Percentiles rank a stretch among this genome's conserved stretches.
Conservation (phyloP, 2,113 vertebrate genomes). For the Panthera tigris region DNA sequence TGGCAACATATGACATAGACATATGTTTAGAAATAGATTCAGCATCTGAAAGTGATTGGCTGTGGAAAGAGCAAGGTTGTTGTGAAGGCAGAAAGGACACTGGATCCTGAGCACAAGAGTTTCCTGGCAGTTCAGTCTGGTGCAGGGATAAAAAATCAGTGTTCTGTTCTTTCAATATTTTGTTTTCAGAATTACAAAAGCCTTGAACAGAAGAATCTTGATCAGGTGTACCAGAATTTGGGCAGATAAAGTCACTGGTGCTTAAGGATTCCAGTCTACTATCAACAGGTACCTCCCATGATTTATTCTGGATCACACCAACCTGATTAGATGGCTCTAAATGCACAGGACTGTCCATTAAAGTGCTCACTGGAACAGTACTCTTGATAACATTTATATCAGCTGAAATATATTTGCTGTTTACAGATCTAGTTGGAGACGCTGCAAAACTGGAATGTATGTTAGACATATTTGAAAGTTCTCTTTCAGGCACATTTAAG, state of each 20-base stretch:
- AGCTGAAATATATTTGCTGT: constrained; percentile 79
- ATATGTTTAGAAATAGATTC: constrained; percentile 73
- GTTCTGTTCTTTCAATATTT: constrained; percentile 81
- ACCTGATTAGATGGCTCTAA: constrained; percentile 80
- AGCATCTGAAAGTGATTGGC: constrained; percentile 73
- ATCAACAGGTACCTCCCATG: constrained; percentile 82
- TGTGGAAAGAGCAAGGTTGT: constrained; percentile 75
- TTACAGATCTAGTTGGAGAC: constrained; percentile 73
- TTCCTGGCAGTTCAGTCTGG: constrained; percentile 76
- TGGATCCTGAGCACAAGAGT: constrained; percentile 76
- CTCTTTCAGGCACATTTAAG: constrained; percentile 79
- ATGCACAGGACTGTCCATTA: constrained; percentile 71
- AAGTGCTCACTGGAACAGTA: constrained; percentile 52
- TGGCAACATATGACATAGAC: constrained; percentile 75
- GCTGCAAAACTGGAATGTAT: constrained; percentile 75
- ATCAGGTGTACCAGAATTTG: constrained; percentile 75
- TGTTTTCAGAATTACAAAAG: constrained; percentile 79
- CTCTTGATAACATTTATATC: constrained; percentile 76
- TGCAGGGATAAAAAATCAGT: constrained; percentile 78
- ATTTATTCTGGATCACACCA: constrained; percentile 78
- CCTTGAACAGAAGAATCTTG: constrained; percentile 72
- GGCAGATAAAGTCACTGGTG: constrained; percentile 73
- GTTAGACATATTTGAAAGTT: constrained; percentile 70
- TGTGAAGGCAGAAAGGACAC: constrained; percentile 78
- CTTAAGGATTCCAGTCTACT: constrained; percentile 78